Evolutionary conservation across 2,888 invertebrate genomes (phyloP), one percentile per base, ranked within the genome.

Genomic region (Auanema freiburgensis): DNA sequence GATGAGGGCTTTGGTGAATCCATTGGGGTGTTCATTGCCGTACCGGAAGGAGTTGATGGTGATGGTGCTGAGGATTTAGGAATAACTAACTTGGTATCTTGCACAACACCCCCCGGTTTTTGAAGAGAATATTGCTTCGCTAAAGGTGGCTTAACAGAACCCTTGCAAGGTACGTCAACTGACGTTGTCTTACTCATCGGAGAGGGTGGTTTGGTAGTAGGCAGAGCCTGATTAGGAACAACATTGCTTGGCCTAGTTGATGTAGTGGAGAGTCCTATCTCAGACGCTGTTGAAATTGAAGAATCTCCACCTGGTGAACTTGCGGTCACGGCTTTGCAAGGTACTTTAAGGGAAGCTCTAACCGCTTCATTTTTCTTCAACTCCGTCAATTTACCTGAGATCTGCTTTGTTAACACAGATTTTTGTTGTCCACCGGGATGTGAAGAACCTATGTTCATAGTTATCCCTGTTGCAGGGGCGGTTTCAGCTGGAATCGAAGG

Each of bases 311-410:
- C 55, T 25, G 25, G 25, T 5, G 55, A 55, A 16, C 10, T 40
- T 33, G 40, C 55, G 6, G 55, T 10, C 10, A 5, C 16, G 16
- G 11, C 21, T 23, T 46, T 46, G 46, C 8, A 18, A 21, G 52
- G 52, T 6, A 23, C 52, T 23, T 52, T 52, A 8, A 52, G 52
- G 4, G 16, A n/a, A 8, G 61, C 46, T 12, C 40, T 21, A 1
- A 54, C 51, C 2, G 54, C 65, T 33, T 73, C 65, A 24, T 63
- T 65, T 11, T 49, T 67, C 33, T 71, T 74, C 50, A 74, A 49
- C 53, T 74, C 74, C 6, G 67, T 71, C 46, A 74, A 46, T 57
- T 74, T 74, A 0, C 74, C 74, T 24, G 65, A 66, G 25, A 74
- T 69, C 62, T 71, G 66, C 51, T 68, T 73, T 14, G 66, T 55